A percentile compares a stretch with the other conserved stretches of the same genome.
Conservation (phyloP, 2,797 vertebrate species). For the Cygnus olor region DNA sequence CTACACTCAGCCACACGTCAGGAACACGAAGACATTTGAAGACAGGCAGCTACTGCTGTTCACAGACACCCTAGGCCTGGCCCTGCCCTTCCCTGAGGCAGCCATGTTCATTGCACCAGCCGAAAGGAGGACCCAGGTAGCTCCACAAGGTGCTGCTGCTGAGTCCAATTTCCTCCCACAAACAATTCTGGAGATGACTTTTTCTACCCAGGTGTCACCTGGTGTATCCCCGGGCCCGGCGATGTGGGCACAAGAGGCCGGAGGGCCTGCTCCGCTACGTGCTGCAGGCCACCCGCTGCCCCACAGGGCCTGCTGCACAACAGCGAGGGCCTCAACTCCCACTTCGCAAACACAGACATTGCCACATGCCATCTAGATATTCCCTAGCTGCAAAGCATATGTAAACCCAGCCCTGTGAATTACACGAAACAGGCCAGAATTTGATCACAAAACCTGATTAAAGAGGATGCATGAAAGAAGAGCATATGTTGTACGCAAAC, state of each 20-base stretch:
- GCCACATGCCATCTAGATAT: neutral
- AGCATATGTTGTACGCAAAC: neutral
- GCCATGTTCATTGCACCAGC: neutral
- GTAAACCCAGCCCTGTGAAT: conserved; percentile 13
- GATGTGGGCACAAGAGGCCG: neutral
- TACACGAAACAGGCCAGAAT: neutral
- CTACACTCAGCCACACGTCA: neutral
- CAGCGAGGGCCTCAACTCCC: neutral
- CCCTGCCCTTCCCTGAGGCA: neutral
- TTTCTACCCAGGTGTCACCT: neutral
- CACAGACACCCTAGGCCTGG: neutral
- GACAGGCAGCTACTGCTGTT: neutral
- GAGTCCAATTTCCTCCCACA: neutral
- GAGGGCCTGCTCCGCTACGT: neutral
- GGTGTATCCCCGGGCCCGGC: accelerated
- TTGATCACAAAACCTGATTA: conserved; percentile 38
- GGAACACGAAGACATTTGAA: neutral
- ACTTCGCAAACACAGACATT: neutral
- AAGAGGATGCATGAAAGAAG: conserved; percentile 30
- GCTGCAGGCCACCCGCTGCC: neutral
- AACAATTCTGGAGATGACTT: neutral
- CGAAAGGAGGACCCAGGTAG: neutral
- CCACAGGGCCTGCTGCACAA: neutral
- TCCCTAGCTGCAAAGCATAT: neutral
- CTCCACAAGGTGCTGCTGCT: neutral